Evolutionary conservation across 2,113 vertebrate genomes (phyloP), one percentile per base, ranked within the genome.

Genomic region (Saiga tatarica): DNA sequence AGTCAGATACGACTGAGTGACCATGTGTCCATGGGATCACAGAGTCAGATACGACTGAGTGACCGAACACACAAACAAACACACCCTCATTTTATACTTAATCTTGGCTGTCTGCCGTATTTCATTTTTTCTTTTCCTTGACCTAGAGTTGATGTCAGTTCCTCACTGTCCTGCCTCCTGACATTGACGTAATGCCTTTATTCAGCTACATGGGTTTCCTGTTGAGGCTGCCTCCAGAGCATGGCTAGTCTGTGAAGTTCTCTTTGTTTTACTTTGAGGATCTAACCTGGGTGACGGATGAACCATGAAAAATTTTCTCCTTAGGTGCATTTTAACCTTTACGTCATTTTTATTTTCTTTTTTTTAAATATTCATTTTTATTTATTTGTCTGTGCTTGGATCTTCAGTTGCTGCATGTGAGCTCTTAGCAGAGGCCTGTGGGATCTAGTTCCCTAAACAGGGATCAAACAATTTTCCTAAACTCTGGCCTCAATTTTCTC

Each of bases 91-190:
- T 81, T 91, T 36, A 78, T 93, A 50, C 28, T 81, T 28, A 47
- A 23, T 4, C n/a, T 50, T 96, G 89, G 78, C 90, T 74, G 26
- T 88, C 26, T 39, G 16, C 64, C 59, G 33, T 53, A 42, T 91
- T 89, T 87, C 62, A 64, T 60, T 86, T 57, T 59, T 76, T 86
- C 50, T 96, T 86, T 85, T 60, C 39, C 39, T 95, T 95, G 71
- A 86, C 83, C 76, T 95, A 76, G n/a, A 83, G 42, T 76, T 64
- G 52, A 47, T 91, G 57, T 47, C n/a, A 59, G 12, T 78, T 96
- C 64, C 52, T 83, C 67, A 50, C 33, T 52, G 42, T 91, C 19
- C 1, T 0, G 60, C n/a, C 39, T 59, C 25, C 39, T 90, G 67
- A 23, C 0, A 3, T 47, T 87, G 50, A 89, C 28, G 92, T 59